Evolutionary conservation across 2,888 invertebrate genomes (phyloP).

Genomic region (Spialia ferax): DNA sequence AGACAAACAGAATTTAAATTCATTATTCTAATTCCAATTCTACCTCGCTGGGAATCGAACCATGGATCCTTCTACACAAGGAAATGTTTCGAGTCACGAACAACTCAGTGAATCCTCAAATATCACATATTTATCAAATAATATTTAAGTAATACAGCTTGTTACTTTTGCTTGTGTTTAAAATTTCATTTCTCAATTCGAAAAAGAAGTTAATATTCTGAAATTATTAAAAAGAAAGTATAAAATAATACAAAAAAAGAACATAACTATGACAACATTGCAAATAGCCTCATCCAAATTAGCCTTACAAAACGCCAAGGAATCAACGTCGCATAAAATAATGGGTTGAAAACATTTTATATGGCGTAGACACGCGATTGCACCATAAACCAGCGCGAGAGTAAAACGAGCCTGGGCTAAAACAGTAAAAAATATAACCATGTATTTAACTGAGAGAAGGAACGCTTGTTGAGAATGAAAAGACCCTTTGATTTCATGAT

Average conservation of each 20-base stretch:
- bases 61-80: too few species aligned
- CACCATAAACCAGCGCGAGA: constrained; percentile 15
- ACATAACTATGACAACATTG: background rate
- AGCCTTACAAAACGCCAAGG: constrained; percentile 26
- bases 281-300: constrained; percentile 23
- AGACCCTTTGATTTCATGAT: constrained; percentile 1
- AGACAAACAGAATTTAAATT: too few species aligned
- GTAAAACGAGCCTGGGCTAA: constrained; percentile 10
- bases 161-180: too few species aligned
- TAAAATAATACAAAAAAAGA: background rate
- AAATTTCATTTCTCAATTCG: too few species aligned
- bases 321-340: constrained; percentile 39
- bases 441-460: background rate
- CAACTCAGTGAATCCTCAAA: too few species aligned
- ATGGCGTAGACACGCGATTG: constrained; percentile 16
- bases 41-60: too few species aligned
- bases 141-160: too few species aligned
- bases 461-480: background rate
- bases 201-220: too few species aligned
- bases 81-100: too few species aligned
- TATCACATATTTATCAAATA: too few species aligned
- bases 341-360: constrained; percentile 33
- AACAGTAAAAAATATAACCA: constrained; percentile 8
- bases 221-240: background rate
- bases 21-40: too few species aligned